These are phyloP conservation scores for Tetranychus cinnabarinus DNA, from an alignment of 1,140 invertebrate species.

Conservation along the genomic window DNA sequence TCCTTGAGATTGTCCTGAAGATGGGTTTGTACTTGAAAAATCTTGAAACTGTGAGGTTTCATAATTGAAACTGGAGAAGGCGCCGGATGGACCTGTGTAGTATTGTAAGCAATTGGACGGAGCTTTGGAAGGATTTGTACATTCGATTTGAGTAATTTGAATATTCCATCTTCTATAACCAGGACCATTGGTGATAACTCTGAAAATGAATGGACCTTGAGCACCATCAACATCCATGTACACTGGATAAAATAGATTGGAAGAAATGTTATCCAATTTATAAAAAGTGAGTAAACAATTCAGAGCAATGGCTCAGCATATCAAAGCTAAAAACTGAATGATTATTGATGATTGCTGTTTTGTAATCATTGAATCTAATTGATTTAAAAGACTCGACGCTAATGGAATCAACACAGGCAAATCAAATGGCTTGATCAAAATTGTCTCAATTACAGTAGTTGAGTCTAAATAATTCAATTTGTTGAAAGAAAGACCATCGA, in stretches of 20 bases:
- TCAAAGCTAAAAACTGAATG: no score
- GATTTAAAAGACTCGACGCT: no score
- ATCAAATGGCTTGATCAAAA: no score
- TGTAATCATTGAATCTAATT: no score
- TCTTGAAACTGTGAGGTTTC: background rate
- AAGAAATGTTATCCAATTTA: background rate
- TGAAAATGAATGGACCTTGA: conserved; percentile 31
- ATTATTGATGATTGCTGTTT: no score
- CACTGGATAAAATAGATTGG: conserved; percentile 27
- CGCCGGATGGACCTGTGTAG: conserved; percentile 33
- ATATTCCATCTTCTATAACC: conserved; percentile 46
- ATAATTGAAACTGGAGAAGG: conserved; percentile 39
- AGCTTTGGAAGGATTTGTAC: conserved; percentile 34
- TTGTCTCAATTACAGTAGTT: no score
- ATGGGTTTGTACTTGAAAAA: background rate
- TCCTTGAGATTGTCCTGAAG: background rate
- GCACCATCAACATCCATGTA: conserved; percentile 37
- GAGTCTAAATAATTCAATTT: no score
- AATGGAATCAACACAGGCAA: no score
- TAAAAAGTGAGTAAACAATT: no score
- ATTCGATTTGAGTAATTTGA: conserved; percentile 42
- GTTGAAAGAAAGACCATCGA: no score
- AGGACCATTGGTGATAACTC: conserved; percentile 32
- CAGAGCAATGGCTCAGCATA: no score
- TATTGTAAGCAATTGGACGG: conserved; percentile 56